Base-by-base conservation (phyloP, 1,140 invertebrate species). In the Musca vetustissima region DNA sequence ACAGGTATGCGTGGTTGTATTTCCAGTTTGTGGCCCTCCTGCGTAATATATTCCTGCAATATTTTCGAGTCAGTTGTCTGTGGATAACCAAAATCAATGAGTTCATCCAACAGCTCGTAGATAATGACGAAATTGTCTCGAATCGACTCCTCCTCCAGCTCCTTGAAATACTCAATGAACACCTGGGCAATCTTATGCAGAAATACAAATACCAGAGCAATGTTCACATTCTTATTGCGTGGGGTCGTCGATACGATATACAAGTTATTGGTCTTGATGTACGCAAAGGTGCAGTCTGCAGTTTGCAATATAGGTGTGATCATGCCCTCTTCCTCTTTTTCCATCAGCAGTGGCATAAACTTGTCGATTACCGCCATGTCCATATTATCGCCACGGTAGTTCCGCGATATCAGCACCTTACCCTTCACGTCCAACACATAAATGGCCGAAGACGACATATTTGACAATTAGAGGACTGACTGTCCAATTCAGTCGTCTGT, bases 11-110 rank as follows among this genome's bases (percentile, higher is more conserved):
- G 88, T 0, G 95, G 94, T 75, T 98, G 95, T 75, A 97, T 92
- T 84, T 99, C 98, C 14, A 99, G 85, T 84, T 99, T 99, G 80
- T 99, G 96, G 15, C 97, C 95, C 84, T 99, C 98, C 83, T 99
- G 98, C 0, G 96, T 98, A 36, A 99, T 95, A 73, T 94, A 99
- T 85, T 99, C 98, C 85, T 99, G 98, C 43, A 99, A 84, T 70
- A 99, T 99, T 86, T 99, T 98, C 70, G 94, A 97, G 78, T 99
- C 98, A 1, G 98, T 99, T 2, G 97, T 99, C 83, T 99, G 98
- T 0, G 98, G 98, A 85, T 98, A 99, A 7, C 98, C 98, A 87
- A 99, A 99, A 84, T 99, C 98, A 75, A 99, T 88, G n/a, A 99
- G 84, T 82, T 99, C 98, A 84, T 99, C 98, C 17, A 99, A 83